Evolutionary conservation across 2,113 vertebrate genomes (phyloP).

Genomic region (Siniperca chuatsi): DNA sequence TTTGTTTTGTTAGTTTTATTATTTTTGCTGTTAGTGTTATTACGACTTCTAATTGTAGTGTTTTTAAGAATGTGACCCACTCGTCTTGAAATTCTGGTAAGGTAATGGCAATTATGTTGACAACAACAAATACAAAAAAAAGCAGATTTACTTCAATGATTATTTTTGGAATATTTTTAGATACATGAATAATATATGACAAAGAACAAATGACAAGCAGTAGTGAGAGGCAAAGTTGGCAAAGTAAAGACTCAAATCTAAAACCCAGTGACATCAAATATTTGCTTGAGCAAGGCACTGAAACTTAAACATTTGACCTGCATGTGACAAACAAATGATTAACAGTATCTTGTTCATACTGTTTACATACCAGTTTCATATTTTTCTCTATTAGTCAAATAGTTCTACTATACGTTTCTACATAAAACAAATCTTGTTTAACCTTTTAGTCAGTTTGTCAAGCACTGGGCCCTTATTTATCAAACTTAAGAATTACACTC

Average conservation of each 20-base stretch:
- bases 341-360: neutral
- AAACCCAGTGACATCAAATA: neutral
- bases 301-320: constrained; percentile 10
- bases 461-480: neutral
- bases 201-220: constrained; percentile 8
- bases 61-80: constrained; percentile 26
- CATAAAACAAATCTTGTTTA: neutral
- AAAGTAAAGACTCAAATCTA: neutral
- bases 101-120: constrained; percentile 13
- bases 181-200: constrained; percentile 12
- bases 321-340: neutral
- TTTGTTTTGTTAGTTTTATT: constrained; percentile 33
- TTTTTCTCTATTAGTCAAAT: neutral
- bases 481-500: neutral
- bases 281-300: neutral
- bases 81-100: constrained; percentile 28
- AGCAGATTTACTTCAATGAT: neutral
- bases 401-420: neutral
- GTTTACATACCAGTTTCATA: neutral
- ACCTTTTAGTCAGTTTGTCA: neutral
- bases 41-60: constrained; percentile 19
- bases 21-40: constrained; percentile 5
- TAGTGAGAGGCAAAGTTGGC: neutral
- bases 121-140: neutral
- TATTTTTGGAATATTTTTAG: constrained; percentile 22